Percentiles rank a stretch among this genome's conserved stretches.
phyloP scores from a whole-genome alignment of 2,888 invertebrate species.

The Drosophila basisetae region DNA sequence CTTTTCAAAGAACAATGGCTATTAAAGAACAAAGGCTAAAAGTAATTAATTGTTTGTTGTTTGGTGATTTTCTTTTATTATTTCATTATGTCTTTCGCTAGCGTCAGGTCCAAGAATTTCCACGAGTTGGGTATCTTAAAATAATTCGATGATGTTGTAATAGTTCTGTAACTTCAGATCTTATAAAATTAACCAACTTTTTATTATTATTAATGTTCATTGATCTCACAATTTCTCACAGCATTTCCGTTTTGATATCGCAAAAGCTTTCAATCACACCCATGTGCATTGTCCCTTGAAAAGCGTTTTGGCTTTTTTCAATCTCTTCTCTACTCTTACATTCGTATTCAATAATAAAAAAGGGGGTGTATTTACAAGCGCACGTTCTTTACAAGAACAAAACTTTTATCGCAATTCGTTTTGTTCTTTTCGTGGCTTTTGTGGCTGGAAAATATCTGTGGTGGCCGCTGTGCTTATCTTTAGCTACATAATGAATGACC shows the following conservation, averaged over 20 bases:
- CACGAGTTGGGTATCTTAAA: not conserved
- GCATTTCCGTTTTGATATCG: not conserved
- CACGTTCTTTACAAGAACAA: conserved; percentile 13
- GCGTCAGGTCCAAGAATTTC: too few species aligned
- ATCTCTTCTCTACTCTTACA: not conserved
- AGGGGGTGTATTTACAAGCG: conserved; percentile 66
- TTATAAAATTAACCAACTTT: not conserved
- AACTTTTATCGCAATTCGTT: conserved; percentile 47
- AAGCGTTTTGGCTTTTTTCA: conserved; percentile 1
- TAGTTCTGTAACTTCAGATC: not conserved
- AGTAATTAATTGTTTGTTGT: not conserved
- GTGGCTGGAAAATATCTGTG: conserved; percentile 43
- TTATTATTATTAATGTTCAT: not conserved
- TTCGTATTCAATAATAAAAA: conserved; percentile 25
- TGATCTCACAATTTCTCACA: conserved; percentile 1
- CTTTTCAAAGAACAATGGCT: not conserved
- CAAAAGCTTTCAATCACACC: conserved; percentile 4
- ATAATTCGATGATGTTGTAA: not conserved
- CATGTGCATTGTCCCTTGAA: not conserved
- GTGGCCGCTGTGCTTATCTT: conserved; percentile 36
- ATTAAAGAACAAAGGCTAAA: not conserved
- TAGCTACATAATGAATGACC: conserved; percentile 29
- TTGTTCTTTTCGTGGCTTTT: conserved; percentile 48
- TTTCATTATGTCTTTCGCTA: not conserved
- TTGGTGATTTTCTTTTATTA: not conserved